Evolutionary conservation across 1,140 invertebrate species (phyloP).

Genomic region (Rhynchophorus ferrugineus): DNA sequence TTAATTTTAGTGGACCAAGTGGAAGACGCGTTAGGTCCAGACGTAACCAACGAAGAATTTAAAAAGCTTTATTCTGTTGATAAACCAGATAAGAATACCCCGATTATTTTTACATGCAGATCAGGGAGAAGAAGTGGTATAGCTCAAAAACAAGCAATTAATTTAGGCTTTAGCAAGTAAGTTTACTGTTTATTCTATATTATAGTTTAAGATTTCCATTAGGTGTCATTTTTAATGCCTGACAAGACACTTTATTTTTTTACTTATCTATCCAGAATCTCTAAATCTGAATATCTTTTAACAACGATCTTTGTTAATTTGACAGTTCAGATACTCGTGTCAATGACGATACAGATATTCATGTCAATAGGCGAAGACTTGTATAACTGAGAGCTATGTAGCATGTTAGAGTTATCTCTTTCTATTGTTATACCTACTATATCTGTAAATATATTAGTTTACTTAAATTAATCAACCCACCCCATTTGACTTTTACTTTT

Average conservation of each 20-base stretch:
- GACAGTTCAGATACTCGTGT: no score
- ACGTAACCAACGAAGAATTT: constrained; percentile 1
- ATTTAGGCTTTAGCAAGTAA: constrained; percentile 14
- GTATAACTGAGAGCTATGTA: no score
- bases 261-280: no score
- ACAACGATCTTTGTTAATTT: no score
- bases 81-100: constrained; percentile 3
- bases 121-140: constrained; percentile 13
- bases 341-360: no score
- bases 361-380: no score
- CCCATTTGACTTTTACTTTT: no score
- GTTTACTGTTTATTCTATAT: not conserved
- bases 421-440: no score
- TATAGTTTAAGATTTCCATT: not conserved
- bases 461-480: no score
- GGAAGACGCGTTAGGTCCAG: not conserved
- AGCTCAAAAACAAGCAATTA: constrained; percentile 9
- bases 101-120: constrained; percentile 14
- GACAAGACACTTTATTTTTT: not conserved
- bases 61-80: not conserved
- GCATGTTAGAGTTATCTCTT: no score
- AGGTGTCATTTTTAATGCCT: constrained; percentile 2
- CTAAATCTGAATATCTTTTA: no score
- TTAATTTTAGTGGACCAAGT: constrained; percentile 5
- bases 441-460: no score